Percentiles rank a stretch among this genome's conserved stretches.
Evolutionary conservation across 2,888 invertebrate genomes (phyloP).

Genomic region (Papilio demoleus): DNA sequence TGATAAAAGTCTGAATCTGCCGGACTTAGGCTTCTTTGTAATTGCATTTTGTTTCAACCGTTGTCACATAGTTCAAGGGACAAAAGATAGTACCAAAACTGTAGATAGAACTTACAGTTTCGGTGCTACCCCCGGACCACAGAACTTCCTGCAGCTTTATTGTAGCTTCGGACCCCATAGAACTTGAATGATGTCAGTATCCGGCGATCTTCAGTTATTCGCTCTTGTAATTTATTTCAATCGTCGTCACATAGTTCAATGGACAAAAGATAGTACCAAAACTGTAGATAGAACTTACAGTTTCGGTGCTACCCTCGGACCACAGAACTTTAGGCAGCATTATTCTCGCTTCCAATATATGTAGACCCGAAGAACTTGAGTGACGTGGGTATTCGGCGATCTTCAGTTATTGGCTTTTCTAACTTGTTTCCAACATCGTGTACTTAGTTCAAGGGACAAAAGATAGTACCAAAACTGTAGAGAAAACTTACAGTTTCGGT

Average conservation of each 20-base stretch:
- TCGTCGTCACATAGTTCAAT: not conserved
- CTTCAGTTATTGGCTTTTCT: not conserved
- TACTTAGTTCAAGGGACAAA: not conserved
- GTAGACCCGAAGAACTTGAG: not conserved
- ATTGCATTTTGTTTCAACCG: not conserved
- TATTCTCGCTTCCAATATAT: not conserved
- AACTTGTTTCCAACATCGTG: not conserved
- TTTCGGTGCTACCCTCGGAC: not conserved
- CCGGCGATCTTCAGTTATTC: not conserved
- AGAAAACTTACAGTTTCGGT: not conserved
- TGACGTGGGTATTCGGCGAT: not conserved
- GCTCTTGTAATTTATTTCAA: not conserved
- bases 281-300: slow-evolving; percentile 4
- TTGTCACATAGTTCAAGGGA: not conserved
- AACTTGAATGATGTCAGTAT: not conserved
- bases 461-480: not conserved
- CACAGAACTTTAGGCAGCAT: not conserved
- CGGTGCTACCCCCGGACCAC: not conserved
- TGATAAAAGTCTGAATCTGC: too few relatives aligned
- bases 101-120: slow-evolving; percentile 4
- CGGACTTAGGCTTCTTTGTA: too few relatives aligned
- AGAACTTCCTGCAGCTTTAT: not conserved
- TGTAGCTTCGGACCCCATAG: not conserved
- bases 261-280: slow-evolving; percentile 4
- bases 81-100: slow-evolving; percentile 5